These are phyloP conservation scores for Sebastes vulpes DNA, from an alignment of 2,797 vertebrate genomes.

Conservation along the genomic window DNA sequence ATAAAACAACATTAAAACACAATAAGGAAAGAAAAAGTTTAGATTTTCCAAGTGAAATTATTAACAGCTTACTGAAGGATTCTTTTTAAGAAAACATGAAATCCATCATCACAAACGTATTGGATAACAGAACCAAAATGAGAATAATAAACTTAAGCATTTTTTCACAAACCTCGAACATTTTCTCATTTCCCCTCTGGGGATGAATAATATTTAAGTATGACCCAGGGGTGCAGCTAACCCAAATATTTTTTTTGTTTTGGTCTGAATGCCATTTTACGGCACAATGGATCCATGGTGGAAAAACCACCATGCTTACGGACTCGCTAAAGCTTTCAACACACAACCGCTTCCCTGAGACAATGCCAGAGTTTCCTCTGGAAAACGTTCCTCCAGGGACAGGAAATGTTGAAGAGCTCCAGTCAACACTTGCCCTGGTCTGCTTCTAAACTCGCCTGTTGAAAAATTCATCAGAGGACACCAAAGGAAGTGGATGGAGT, in stretches of 20 bases:
- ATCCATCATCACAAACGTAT: background rate
- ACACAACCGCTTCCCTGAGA: conserved; percentile 3
- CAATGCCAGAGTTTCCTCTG: conserved; percentile 17
- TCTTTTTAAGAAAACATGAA: background rate
- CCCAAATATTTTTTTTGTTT: conserved; percentile 15
- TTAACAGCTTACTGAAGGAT: background rate
- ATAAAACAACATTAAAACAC: background rate
- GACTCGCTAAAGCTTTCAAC: conserved; percentile 38
- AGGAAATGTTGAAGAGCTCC: conserved; percentile 35
- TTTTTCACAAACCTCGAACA: background rate
- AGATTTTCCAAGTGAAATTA: background rate
- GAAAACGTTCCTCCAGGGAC: conserved; percentile 7
- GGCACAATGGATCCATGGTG: background rate
- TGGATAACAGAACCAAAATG: background rate
- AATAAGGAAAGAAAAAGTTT: too few species aligned
- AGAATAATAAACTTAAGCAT: background rate
- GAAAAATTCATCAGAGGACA: conserved; percentile 46
- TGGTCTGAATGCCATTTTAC: conserved; percentile 9
- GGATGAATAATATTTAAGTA: conserved; percentile 46
- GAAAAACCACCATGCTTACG: background rate
- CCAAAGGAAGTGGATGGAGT: conserved; percentile 29
- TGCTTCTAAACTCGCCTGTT: conserved; percentile 8
- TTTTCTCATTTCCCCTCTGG: conserved; percentile 43
- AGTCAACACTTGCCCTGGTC: conserved; percentile 67
- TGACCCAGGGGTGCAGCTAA: conserved; percentile 11